phyloP scores from a whole-genome alignment of 2,888 invertebrate species.

The Sphecodes monilicornis region DNA sequence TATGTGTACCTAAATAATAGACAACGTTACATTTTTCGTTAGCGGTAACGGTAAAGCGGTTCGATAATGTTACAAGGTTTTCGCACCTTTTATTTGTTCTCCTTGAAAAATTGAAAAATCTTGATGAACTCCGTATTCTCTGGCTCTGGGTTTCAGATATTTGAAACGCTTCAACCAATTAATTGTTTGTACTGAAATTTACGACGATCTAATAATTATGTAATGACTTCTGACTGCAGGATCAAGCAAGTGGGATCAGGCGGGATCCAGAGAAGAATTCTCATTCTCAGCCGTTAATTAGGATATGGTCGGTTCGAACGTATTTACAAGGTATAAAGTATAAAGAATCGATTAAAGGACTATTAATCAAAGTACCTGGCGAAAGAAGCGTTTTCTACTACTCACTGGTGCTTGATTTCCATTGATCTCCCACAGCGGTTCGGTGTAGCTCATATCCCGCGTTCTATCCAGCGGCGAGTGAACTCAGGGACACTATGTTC shows the following conservation, averaged over 20 bases:
- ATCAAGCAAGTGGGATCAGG: not conserved
- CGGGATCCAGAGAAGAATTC: not conserved
- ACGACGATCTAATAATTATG: not conserved
- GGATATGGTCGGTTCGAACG: too few relatives aligned
- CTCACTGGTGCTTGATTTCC: slow-evolving; percentile 83
- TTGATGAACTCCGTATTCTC: not conserved
- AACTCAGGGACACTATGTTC: slow-evolving; percentile 22
- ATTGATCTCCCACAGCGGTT: slow-evolving; percentile 83
- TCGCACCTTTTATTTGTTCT: not conserved
- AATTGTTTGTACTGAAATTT: not conserved
- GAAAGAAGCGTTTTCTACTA: slow-evolving; percentile 35
- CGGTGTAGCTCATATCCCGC: slow-evolving; percentile 83
- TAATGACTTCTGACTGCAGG: not conserved
- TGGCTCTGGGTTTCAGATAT: not conserved
- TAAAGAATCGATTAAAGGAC: not conserved
- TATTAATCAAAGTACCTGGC: not conserved
- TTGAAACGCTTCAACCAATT: not conserved
- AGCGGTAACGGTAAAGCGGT: not conserved
- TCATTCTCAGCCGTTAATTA: too few relatives aligned
- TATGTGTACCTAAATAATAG: not conserved
- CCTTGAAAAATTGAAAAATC: not conserved
- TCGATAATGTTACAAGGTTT: not conserved
- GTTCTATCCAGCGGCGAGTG: slow-evolving; percentile 55
- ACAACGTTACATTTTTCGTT: not conserved
- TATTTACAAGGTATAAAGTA: not conserved